A percentile compares a stretch with the other conserved stretches of the same genome.
phyloP scores from a whole-genome alignment of 2,797 vertebrate genomes.

The Cuculus canorus region DNA sequence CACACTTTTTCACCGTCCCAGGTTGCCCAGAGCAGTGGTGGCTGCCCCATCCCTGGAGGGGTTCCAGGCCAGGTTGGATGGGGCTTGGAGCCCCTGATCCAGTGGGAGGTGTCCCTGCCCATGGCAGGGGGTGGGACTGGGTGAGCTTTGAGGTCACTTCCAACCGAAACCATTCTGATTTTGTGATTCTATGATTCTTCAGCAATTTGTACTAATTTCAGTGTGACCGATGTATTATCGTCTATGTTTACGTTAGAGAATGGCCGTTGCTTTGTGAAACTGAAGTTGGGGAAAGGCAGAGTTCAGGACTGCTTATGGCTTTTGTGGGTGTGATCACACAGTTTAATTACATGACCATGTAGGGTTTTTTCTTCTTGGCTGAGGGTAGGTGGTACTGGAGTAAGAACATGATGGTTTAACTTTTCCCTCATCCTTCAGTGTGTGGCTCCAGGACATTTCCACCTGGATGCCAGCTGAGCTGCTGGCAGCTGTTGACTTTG shows the following conservation, averaged over 20 bases:
- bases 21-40: too few relatives aligned
- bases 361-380: not conserved
- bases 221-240: fast-evolving
- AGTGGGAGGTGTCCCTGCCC: too few relatives aligned
- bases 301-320: not conserved
- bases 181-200: not conserved
- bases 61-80: too few relatives aligned
- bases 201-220: not conserved
- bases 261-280: not conserved
- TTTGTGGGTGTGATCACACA: fast-evolving
- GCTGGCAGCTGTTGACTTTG: not conserved
- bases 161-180: too few relatives aligned
- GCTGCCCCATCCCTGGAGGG: too few relatives aligned
- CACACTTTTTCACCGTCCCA: not conserved
- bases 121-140: too few relatives aligned
- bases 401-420: fast-evolving
- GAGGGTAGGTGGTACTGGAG: not conserved
- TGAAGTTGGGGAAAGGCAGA: not conserved
- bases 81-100: too few relatives aligned
- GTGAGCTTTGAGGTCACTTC: too few relatives aligned
- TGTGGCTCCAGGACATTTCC: not conserved
- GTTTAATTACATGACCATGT: not conserved
- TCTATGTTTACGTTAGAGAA: not conserved
- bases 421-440: not conserved
- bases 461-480: not conserved